phyloP scores from a whole-genome alignment of 2,797 vertebrate genomes.

The Melanotaenia maccullochi region DNA sequence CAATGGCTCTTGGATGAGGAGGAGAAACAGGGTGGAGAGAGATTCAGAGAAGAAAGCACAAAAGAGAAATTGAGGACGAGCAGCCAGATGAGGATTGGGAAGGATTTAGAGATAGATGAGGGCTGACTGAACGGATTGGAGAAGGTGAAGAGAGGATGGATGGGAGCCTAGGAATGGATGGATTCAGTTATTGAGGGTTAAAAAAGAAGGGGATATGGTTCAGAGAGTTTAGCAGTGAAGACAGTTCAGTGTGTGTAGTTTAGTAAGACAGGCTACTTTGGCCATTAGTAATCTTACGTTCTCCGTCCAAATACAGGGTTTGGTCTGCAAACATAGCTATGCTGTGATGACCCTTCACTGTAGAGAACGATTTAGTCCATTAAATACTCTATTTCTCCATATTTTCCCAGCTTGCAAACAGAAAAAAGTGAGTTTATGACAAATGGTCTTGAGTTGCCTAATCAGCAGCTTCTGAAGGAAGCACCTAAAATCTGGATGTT shows the following conservation, averaged over 20 bases:
- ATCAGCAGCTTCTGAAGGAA: slow-evolving; percentile 6
- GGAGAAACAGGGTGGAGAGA: slow-evolving; percentile 47
- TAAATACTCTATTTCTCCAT: slow-evolving; percentile 29
- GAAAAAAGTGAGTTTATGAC: slow-evolving; percentile 36
- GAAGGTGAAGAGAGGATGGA: slow-evolving; percentile 64
- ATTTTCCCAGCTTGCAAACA: slow-evolving; percentile 22
- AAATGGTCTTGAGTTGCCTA: slow-evolving; percentile 29
- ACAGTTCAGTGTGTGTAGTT: slow-evolving; percentile 24
- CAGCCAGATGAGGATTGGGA: slow-evolving; percentile 71
- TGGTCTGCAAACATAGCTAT: slow-evolving; percentile 16
- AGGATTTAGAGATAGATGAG: slow-evolving; percentile 72
- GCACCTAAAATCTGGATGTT: not conserved
- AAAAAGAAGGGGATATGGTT: slow-evolving; percentile 27
- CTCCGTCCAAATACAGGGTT: slow-evolving; percentile 12
- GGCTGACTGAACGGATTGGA: slow-evolving; percentile 69
- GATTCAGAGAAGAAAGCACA: slow-evolving; percentile 29
- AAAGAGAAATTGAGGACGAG: slow-evolving; percentile 70
- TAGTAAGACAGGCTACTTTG: slow-evolving; percentile 22
- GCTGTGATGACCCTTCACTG: slow-evolving; percentile 28
- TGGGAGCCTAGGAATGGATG: slow-evolving; percentile 62
- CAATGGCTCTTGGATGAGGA: slow-evolving; percentile 54
- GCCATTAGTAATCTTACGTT: slow-evolving; percentile 26
- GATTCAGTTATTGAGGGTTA: slow-evolving; percentile 63
- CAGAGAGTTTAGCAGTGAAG: slow-evolving; percentile 18
- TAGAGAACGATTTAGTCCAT: slow-evolving; percentile 34